Percentiles rank a stretch among this genome's conserved stretches.
Evolutionary conservation across 2,797 vertebrate species (phyloP).

Genomic region (Protonibea diacanthus): DNA sequence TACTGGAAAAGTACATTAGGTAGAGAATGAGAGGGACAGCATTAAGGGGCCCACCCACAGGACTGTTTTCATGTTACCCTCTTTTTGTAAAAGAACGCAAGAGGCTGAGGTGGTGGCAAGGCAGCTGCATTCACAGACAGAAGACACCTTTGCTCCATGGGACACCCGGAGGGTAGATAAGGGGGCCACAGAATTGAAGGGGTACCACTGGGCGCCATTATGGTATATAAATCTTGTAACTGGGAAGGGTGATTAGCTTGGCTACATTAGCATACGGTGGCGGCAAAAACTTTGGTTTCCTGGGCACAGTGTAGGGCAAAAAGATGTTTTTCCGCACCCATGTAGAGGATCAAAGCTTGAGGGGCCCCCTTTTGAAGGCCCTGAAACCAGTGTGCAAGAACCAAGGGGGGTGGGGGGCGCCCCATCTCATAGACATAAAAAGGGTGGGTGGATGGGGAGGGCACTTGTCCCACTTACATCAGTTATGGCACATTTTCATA

Average conservation of each 20-base stretch:
- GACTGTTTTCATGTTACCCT: constrained; percentile 75
- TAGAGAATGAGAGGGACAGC: constrained; percentile 63
- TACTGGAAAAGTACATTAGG: constrained; percentile 81
- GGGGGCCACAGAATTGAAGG: constrained; percentile 63
- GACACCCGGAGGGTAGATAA: constrained; percentile 74
- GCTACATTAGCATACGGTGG: constrained; percentile 83
- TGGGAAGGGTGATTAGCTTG: constrained; percentile 81
- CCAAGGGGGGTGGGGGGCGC: constrained; percentile 83
- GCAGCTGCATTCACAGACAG: constrained; percentile 81
- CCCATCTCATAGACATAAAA: constrained; percentile 86
- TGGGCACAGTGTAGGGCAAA: constrained; percentile 87
- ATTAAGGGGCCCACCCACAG: constrained; percentile 77
- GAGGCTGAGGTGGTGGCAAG: constrained; percentile 72
- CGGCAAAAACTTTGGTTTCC: constrained; percentile 85
- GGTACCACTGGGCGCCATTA: constrained; percentile 67
- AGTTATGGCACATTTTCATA: constrained; percentile 83
- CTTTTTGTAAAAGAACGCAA: constrained; percentile 69
- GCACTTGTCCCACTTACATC: constrained; percentile 80
- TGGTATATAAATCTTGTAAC: constrained; percentile 83
- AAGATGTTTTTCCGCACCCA: constrained; percentile 88
- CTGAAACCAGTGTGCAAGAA: constrained; percentile 91
- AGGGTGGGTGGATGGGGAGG: constrained; percentile 76
- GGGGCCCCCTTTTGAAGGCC: constrained; percentile 96
- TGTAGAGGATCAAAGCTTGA: constrained; percentile 94
- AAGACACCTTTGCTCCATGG: constrained; percentile 75